These are phyloP conservation scores for Somateria mollissima DNA, from an alignment of 2,797 vertebrate species.

Conservation along the genomic window DNA sequence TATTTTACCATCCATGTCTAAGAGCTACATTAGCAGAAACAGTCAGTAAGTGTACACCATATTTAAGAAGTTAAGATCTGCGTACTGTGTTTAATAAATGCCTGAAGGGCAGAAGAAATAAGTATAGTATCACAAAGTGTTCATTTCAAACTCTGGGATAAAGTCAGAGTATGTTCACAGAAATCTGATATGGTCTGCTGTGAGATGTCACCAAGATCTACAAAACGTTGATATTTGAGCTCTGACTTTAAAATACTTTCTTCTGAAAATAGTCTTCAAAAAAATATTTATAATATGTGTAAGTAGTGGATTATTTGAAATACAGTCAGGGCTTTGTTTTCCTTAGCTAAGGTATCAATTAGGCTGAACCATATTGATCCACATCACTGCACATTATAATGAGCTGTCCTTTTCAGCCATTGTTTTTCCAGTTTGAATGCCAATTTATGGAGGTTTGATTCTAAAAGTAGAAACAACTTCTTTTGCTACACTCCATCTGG, in stretches of 20 bases:
- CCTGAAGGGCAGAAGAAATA: background rate
- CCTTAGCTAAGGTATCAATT: conserved; percentile 7
- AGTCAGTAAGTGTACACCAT: background rate
- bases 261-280: conserved; percentile 3
- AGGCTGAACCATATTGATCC: conserved; percentile 13
- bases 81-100: background rate
- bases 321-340: conserved; percentile 44
- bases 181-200: background rate
- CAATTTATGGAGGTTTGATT: conserved; percentile 17
- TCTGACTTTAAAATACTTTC: conserved; percentile 18
- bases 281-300: background rate
- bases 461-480: conserved; percentile 39
- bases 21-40: background rate
- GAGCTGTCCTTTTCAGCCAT: conserved; percentile 8
- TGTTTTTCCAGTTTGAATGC: conserved; percentile 30
- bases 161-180: background rate
- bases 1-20: background rate
- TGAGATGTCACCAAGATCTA: background rate
- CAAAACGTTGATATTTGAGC: background rate
- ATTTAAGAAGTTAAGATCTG: background rate
- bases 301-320: conserved; percentile 26
- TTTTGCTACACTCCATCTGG: conserved; percentile 1
- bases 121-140: background rate
- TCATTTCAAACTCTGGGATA: background rate
- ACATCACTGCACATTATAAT: conserved; percentile 16